Percentiles rank a stretch among this genome's conserved stretches.
Evolutionary conservation across 2,113 vertebrate genomes (phyloP).

Genomic region (Thalassoma bifasciatum): DNA sequence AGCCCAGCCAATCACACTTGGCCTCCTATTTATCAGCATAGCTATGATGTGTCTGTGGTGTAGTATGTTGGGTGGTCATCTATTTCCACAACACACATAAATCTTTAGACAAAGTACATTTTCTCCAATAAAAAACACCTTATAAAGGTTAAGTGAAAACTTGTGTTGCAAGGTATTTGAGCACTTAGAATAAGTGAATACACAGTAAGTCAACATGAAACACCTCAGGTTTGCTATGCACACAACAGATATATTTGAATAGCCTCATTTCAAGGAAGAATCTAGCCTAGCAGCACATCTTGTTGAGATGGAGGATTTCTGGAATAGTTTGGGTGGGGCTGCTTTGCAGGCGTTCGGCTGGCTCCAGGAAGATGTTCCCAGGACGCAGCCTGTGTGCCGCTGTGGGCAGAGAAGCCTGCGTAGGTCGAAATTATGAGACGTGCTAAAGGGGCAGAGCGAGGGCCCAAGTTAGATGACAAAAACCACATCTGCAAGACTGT

Average conservation of each 20-base stretch:
- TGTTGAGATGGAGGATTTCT: conserved; percentile 33
- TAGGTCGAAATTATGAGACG: conserved; percentile 55
- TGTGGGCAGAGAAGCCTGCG: conserved; percentile 27
- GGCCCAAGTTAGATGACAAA: conserved; percentile 21
- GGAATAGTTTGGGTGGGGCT: conserved; percentile 69
- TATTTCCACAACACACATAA: conserved; percentile 34
- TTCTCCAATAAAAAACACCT: not conserved
- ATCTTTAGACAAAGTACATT: not conserved
- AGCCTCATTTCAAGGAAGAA: conserved; percentile 17
- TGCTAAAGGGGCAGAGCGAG: conserved; percentile 20
- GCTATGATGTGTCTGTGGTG: conserved; percentile 25
- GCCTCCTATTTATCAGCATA: conserved; percentile 47
- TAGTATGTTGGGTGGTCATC: conserved; percentile 45
- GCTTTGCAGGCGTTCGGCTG: conserved; percentile 43
- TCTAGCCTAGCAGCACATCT: conserved; percentile 19
- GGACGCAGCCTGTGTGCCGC: conserved; percentile 13
- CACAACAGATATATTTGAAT: conserved; percentile 4
- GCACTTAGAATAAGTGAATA: not conserved
- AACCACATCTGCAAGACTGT: conserved; percentile 48
- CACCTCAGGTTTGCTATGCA: not conserved
- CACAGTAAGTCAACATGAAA: not conserved
- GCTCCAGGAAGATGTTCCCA: conserved; percentile 61
- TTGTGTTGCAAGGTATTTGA: not conserved
- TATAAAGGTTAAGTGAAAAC: not conserved
- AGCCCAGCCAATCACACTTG: conserved; percentile 19